Conservation (phyloP, 2,113 vertebrate genomes). For the Pterocles gutturalis region DNA sequence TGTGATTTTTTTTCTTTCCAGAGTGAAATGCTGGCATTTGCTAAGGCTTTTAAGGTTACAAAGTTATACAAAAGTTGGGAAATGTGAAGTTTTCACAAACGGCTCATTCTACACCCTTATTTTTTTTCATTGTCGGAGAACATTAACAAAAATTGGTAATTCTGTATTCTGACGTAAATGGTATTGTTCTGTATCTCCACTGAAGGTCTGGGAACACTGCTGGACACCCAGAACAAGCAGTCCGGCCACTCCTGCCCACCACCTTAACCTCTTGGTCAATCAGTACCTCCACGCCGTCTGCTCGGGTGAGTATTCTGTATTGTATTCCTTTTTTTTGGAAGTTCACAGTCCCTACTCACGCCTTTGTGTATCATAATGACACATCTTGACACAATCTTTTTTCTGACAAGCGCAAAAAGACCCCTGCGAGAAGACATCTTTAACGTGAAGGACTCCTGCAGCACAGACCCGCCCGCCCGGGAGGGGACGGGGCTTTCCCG, state of each 20-base stretch:
- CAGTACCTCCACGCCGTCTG: fast-evolving
- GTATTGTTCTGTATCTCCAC: fast-evolving
- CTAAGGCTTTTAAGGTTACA: too few relatives aligned
- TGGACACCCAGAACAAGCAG: fast-evolving
- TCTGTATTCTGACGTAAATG: fast-evolving
- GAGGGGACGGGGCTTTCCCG: too few relatives aligned
- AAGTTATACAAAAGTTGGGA: too few relatives aligned
- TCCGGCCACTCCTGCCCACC: background rate
- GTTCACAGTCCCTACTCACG: background rate
- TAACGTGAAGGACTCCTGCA: background rate
- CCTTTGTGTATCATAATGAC: fast-evolving
- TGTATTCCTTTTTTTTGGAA: background rate
- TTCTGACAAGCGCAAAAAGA: too few relatives aligned
- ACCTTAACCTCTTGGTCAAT: fast-evolving
- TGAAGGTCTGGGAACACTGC: background rate
- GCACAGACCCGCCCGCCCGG: background rate
- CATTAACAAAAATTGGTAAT: too few relatives aligned
- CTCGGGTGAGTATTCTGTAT: background rate
- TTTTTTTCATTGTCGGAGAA: background rate
- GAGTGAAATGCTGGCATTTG: background rate
- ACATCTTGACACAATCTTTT: background rate
- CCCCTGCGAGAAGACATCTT: too few relatives aligned
- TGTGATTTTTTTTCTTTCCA: too few relatives aligned
- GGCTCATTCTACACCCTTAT: background rate
- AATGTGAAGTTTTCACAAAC: background rate